Base-by-base conservation (phyloP, 37 sponge, comb jelly and placozoan species). In the Hexactinellida sp. region DNA sequence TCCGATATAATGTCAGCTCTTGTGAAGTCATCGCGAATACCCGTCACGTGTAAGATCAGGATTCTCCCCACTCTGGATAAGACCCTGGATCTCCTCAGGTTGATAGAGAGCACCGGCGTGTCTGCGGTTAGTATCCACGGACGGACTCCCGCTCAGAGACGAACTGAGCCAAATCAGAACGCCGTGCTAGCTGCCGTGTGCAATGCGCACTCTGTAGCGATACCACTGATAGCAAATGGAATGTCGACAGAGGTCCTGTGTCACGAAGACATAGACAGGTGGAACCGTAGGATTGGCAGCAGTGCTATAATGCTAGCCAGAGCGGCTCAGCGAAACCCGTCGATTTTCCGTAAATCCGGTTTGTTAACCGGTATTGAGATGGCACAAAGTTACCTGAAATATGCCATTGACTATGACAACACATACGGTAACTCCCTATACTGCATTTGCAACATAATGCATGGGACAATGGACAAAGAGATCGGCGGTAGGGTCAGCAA, bases 41-140 rank as follows among this genome's bases (percentile, higher is more conserved):
- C 99, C 5, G 91, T 98, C 55, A 98, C 96, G 0, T 95, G 96
- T 84, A 98, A 98, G 86, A 98, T 98, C 1, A 82, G 99, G 47
- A 93, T 98, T 37, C 84, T 98, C 0, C 92, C 95, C 30, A 82
- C 90, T 1, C 92, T 90, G 21, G 91, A 94, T 55, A 93, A 90
- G 37, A 98, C 99, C 1, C 38, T 95, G 38, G 82, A 90, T 10
- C 90, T 98, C 63, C 93, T 92, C 19, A 90, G 83, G 76, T 38
- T 93, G 83, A 94, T 98, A 54, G 96, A 91, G 54, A 86, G 88
- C 76, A 95, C 99, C 24, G 99, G 99, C 54, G 94, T 95, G n/a
- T 87, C 91, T 35, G 99, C 99, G 30, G 37, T 98, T 9, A 89
- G 91, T n/a, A 89, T 98, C 0, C 99, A 98, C 54, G 99, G 99